phyloP scores from a whole-genome alignment of 1,140 invertebrate genomes.

The Philaenus spumarius region DNA sequence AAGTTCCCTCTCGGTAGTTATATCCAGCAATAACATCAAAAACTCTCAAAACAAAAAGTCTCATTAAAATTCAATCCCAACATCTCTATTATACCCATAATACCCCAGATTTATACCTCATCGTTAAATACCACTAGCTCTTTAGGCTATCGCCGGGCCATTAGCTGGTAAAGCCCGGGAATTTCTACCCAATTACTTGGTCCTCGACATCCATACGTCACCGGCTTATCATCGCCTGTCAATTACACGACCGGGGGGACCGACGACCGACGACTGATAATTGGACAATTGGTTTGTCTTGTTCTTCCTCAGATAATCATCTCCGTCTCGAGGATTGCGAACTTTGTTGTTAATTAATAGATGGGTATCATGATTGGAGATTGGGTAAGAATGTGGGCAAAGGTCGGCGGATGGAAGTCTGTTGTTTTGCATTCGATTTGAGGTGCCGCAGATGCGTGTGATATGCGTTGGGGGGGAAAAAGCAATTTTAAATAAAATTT shows the following conservation, averaged over 20 bases:
- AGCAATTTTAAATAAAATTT: too few species aligned
- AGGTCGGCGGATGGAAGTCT: too few species aligned
- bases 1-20: too few species aligned
- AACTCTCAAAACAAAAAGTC: too few species aligned
- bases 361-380: too few species aligned
- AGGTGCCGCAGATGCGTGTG: too few species aligned
- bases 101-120: not conserved
- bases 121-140: not conserved
- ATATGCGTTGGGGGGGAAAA: too few species aligned
- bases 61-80: too few species aligned
- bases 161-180: slow-evolving; percentile 3
- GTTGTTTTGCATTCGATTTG: too few species aligned
- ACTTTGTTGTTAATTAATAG: slow-evolving; percentile 8
- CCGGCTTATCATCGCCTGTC: not conserved
- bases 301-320: slow-evolving; percentile 4
- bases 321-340: not conserved
- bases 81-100: too few species aligned
- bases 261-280: slow-evolving; percentile 1
- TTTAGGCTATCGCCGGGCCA: not conserved
- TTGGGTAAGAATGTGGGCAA: too few species aligned
- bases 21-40: too few species aligned
- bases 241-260: slow-evolving; percentile 2
- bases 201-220: slow-evolving; percentile 1
- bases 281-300: slow-evolving; percentile 17
- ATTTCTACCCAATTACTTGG: slow-evolving; percentile 3